These are phyloP conservation scores for Aleadryas rufinucha DNA, from an alignment of 2,113 vertebrate genomes.

Conservation along the genomic window DNA sequence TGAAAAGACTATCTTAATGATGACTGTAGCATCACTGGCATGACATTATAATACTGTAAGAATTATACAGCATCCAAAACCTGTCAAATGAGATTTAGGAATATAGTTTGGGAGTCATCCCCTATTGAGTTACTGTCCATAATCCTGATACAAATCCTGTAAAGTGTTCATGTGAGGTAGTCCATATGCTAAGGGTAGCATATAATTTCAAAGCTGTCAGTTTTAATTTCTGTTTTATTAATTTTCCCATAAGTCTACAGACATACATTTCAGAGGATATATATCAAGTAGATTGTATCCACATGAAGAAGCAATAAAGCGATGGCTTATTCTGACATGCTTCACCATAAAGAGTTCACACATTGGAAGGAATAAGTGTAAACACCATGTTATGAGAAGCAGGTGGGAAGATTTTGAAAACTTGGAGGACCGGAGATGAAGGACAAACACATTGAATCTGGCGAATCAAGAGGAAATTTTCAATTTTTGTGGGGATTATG, in stretches of 20 bases:
- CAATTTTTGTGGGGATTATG: background rate
- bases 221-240: constrained; percentile 78
- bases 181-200: constrained; percentile 78
- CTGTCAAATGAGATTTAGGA: constrained; percentile 78
- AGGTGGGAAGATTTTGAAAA: background rate
- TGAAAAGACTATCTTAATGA: constrained; percentile 63
- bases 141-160: constrained; percentile 72
- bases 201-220: constrained; percentile 74
- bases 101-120: constrained; percentile 73
- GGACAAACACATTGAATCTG: background rate
- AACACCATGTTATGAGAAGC: background rate
- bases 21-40: constrained; percentile 48
- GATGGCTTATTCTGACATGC: background rate
- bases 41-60: constrained; percentile 64
- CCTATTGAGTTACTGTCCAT: constrained; percentile 74
- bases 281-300: constrained; percentile 56
- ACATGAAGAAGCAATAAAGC: constrained; percentile 57
- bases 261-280: constrained; percentile 66
- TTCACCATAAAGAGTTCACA: background rate
- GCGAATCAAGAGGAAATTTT: background rate
- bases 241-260: constrained; percentile 73
- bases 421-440: background rate
- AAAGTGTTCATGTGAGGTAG: constrained; percentile 64
- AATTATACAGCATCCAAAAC: constrained; percentile 73
- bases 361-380: background rate